Evolutionary conservation across 1,140 invertebrate genomes (phyloP), one percentile per base, ranked within the genome.

Genomic region (Trypoxylus dichotomus): DNA sequence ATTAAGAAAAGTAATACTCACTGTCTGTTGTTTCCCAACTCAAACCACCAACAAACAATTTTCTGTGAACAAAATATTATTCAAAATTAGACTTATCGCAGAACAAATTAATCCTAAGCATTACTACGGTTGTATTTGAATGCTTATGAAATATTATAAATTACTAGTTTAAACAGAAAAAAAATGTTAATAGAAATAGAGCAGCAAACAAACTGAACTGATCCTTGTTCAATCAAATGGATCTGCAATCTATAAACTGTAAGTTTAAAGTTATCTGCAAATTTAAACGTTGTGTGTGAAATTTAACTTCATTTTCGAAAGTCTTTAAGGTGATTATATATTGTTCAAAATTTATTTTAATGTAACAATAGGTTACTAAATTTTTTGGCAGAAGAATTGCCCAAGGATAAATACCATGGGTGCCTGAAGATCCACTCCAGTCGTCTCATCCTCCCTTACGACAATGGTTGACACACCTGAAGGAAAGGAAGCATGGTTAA

Each of bases 21-120:
- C 97, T 97, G 88, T 98, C 96, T 86, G 95, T 95, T 24, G 97
- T 98, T 91, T 98, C 96, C 96, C 97, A 98, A 90, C 96, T 98
- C 79, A 98, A 89, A 78, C 96, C 97, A 85, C 97, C 97, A 88
- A 98, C 96, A 92, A 98, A 98, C 81, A 98, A 92, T 92, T 98
- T 98, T 90, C 97, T 98, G 92, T 83, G 93, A 95, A 88, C 84
- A 88, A 86, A 86, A 87, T 88, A 86, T 86, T 77, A 76, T 29
- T 42, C 15, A 21, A 15, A 54, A 78, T 84, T 80, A 83, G 80
- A 74, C 79, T 77, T 27, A 75, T 73, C 82, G 80, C 76, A 80
- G 43, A 54, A 79, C 83, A 78, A 80, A 77, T 73, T 15, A 63
- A 76, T 83, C 82, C 82, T 85, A 82, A 82, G 79, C 81, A 80